These are phyloP conservation scores for Hydropotes inermis DNA, from an alignment of 2,113 vertebrate species.

Conservation along the genomic window DNA sequence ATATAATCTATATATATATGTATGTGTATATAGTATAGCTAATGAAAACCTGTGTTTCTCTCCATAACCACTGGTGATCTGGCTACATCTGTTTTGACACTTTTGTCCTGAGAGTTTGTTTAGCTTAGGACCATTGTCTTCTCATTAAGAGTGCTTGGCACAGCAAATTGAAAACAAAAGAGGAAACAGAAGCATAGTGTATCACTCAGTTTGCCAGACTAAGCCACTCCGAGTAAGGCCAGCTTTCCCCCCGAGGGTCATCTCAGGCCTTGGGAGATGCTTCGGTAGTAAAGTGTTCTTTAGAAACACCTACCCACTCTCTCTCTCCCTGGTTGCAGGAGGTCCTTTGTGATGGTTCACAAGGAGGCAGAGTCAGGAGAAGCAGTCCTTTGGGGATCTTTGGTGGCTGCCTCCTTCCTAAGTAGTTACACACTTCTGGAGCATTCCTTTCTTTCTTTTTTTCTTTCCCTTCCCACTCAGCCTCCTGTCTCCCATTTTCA, in stretches of 20 bases:
- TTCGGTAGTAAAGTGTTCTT: neutral
- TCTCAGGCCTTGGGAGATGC: neutral
- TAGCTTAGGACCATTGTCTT: conserved; percentile 10
- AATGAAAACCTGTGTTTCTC: neutral
- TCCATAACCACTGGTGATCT: neutral
- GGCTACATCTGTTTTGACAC: conserved; percentile 25
- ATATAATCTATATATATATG: neutral
- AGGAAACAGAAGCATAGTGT: neutral
- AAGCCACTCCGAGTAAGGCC: neutral
- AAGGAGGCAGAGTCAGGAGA: neutral
- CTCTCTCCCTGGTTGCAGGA: neutral
- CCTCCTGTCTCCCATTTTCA: neutral
- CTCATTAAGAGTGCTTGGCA: neutral
- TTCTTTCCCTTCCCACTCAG: neutral
- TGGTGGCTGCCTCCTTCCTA: neutral
- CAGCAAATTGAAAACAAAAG: conserved; percentile 3
- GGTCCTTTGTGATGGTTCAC: neutral
- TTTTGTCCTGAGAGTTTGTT: conserved; percentile 13
- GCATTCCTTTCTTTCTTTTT: neutral
- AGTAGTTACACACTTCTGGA: neutral
- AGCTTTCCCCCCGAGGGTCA: neutral
- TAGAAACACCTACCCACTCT: neutral
- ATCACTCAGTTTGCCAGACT: neutral
- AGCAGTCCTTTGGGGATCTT: neutral
- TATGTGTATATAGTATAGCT: neutral